Evolutionary conservation across 1,140 invertebrate species (phyloP).

Genomic region (Thereuonema tuberculata): DNA sequence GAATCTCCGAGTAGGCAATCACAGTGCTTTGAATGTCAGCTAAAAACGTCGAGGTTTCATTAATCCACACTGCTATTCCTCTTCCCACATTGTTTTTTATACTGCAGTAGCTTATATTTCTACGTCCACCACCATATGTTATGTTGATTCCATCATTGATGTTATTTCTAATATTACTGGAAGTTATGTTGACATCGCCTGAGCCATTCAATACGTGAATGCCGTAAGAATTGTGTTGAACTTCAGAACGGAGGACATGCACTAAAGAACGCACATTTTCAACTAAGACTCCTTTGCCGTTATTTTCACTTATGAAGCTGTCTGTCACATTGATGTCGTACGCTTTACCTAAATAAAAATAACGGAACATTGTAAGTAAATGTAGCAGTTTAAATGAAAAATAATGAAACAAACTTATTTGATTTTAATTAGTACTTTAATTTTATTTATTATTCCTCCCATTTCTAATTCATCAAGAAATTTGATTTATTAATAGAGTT

Average conservation of each 20-base stretch:
- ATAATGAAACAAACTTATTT: no score
- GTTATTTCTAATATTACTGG: slow-evolving; percentile 76
- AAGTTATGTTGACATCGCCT: slow-evolving; percentile 84
- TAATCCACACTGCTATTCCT: slow-evolving; percentile 75
- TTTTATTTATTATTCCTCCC: no score
- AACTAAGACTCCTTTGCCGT: slow-evolving; percentile 75
- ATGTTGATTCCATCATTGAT: slow-evolving; percentile 64
- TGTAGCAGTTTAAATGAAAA: background rate
- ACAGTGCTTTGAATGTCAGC: slow-evolving; percentile 66
- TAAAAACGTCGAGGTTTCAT: slow-evolving; percentile 67
- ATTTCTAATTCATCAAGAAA: no score
- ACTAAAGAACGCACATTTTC: slow-evolving; percentile 69
- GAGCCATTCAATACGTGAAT: slow-evolving; percentile 69
- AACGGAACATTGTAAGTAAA: background rate
- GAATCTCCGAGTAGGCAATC: slow-evolving; percentile 72
- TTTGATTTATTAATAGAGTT: no score
- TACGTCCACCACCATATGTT: slow-evolving; percentile 75
- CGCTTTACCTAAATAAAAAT: slow-evolving; percentile 46
- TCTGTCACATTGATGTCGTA: slow-evolving; percentile 77
- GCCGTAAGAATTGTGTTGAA: slow-evolving; percentile 80
- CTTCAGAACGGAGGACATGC: slow-evolving; percentile 58
- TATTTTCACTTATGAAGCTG: slow-evolving; percentile 71
- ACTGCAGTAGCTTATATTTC: slow-evolving; percentile 68
- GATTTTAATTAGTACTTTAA: no score
- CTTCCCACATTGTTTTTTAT: slow-evolving; percentile 56